Evolutionary conservation across 2,113 vertebrate species (phyloP).

Genomic region (Albula goreensis): DNA sequence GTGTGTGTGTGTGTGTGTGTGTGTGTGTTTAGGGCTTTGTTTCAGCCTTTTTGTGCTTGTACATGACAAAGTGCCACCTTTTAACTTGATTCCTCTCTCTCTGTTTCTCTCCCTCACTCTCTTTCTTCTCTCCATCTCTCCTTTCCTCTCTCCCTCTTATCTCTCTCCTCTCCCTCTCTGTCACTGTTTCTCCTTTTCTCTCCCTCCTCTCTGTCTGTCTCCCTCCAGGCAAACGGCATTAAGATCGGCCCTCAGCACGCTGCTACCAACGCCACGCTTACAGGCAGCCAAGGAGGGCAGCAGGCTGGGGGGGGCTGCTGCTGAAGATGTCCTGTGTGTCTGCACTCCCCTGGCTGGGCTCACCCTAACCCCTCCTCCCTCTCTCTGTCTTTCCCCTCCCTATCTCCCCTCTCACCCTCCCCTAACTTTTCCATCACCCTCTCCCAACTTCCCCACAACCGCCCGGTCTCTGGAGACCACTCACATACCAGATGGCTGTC

Average conservation of each 20-base stretch:
- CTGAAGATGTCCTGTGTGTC: constrained; percentile 73
- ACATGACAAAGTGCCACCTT: too few relatives aligned
- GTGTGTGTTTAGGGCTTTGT: too few relatives aligned
- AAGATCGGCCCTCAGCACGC: constrained; percentile 98
- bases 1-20: too few relatives aligned
- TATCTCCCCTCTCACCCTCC: not conserved
- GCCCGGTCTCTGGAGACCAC: constrained; percentile 70
- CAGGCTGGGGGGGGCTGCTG: constrained; percentile 97
- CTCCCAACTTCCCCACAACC: constrained; percentile 46
- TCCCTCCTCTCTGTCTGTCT: not conserved
- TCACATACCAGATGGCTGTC: constrained; percentile 75
- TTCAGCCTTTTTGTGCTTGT: too few relatives aligned
- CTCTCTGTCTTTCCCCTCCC: not conserved
- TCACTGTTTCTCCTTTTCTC: not conserved
- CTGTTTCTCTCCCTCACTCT: not conserved
- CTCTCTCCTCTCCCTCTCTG: not conserved
- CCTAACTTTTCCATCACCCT: not conserved
- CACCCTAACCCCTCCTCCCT: not conserved
- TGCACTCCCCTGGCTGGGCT: not conserved
- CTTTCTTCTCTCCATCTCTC: not conserved
- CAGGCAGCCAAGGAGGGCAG: constrained; percentile 91
- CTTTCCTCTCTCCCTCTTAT: not conserved
- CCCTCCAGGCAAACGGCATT: constrained; percentile 91
- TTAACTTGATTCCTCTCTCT: not conserved
- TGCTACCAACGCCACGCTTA: constrained; percentile 86